phyloP scores from a whole-genome alignment of 2,113 vertebrate species.

The Oreotrochilus melanogaster region DNA sequence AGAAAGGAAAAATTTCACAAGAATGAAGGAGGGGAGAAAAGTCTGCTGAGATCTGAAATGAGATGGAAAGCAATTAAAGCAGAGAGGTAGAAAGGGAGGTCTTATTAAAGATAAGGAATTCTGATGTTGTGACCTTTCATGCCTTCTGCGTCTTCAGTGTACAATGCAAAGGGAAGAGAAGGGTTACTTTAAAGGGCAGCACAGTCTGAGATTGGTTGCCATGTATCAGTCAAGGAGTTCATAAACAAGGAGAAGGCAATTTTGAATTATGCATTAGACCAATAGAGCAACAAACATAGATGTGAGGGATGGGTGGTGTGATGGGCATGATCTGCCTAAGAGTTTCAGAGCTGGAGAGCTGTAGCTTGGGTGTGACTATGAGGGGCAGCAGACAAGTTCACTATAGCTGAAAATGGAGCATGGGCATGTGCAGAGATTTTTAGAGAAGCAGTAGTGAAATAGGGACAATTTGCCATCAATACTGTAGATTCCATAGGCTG shows the following conservation, averaged over 20 bases:
- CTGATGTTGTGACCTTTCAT: neutral
- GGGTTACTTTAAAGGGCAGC: neutral
- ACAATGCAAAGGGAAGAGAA: neutral
- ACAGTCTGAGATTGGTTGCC: neutral
- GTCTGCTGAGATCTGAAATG: neutral
- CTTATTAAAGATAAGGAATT: neutral
- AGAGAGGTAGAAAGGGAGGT: neutral
- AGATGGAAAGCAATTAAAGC: neutral
- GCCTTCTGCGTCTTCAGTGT: neutral
- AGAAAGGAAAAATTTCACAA: neutral
- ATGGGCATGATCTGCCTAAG: neutral
- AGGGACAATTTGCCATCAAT: neutral
- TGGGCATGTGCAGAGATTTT: neutral
- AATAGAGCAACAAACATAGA: neutral
- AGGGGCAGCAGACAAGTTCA: neutral
- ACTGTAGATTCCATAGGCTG: neutral
- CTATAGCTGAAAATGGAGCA: neutral
- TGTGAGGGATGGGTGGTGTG: neutral
- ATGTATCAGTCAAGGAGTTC: neutral
- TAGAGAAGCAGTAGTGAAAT: neutral
- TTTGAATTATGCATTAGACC: neutral
- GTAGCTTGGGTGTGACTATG: neutral
- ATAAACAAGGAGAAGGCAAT: neutral
- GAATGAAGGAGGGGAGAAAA: neutral
- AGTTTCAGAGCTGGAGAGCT: neutral